Evolutionary conservation across 2,113 vertebrate species (phyloP).

Genomic region (Callipepla californica): DNA sequence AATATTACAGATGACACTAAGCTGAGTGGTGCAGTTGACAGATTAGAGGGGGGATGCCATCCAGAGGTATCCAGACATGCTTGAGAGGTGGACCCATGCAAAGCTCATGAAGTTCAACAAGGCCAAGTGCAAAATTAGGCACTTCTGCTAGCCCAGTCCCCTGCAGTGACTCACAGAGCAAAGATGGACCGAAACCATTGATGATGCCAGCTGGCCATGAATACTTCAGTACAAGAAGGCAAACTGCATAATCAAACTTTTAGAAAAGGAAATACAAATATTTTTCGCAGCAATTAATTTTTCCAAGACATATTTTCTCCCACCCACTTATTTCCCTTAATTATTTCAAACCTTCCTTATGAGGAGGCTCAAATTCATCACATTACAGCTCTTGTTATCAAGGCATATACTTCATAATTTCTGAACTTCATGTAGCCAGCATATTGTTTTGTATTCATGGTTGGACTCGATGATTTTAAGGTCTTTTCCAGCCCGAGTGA

Average conservation of each 20-base stretch:
- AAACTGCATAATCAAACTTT: not conserved
- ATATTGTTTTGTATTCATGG: not conserved
- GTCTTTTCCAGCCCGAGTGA: too few species aligned
- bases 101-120: not conserved
- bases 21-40: not conserved
- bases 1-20: not conserved
- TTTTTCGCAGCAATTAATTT: slow-evolving; percentile 15
- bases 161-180: not conserved
- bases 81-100: not conserved
- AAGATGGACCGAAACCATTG: not conserved
- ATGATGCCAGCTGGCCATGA: not conserved
- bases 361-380: not conserved
- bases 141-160: not conserved
- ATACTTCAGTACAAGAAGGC: not conserved
- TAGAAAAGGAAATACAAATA: not conserved
- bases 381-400: not conserved
- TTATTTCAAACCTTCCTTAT: not conserved
- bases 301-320: slow-evolving; percentile 55
- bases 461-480: too few species aligned
- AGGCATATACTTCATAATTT: not conserved
- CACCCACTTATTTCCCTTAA: slow-evolving; percentile 25
- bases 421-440: not conserved
- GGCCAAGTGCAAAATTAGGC: not conserved
- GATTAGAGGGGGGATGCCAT: not conserved
- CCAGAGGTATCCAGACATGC: not conserved